Evolutionary conservation across 2,888 invertebrate genomes (phyloP), one percentile per base, ranked within the genome.

Genomic region (Agapostemon virescens): DNA sequence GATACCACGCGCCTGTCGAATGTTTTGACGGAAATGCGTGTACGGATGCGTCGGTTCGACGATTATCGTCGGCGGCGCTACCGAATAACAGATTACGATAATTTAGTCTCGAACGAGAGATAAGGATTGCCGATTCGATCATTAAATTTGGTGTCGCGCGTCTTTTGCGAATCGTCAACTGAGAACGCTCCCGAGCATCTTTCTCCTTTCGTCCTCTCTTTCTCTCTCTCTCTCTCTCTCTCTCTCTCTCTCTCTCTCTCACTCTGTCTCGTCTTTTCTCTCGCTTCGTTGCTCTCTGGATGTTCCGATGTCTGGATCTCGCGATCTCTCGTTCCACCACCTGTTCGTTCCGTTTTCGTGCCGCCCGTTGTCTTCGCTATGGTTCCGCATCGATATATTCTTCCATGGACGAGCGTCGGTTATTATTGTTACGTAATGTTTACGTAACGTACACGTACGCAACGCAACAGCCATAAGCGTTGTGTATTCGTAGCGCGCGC

Each of bases 371-470:
- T 38, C 49, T 45, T n/a, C 40, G 64, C 17, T 17, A 23, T 36
- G 17, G 40, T 30, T 81, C 86, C 72, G 79, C 75, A 85, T 84
- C 87, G 83, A 76, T 81, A 71, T 70, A 73, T 79, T 88, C 81
- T 77, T 81, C 79, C 85, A 84, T 78, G 83, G 82, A 85, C 88
- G 86, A 84, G 84, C 86, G 83, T 87, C 74, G 85, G 85, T 89
- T 90, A 91, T 92, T 90, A 89, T 90, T 90, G 87, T 91, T 91
- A 91, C 89, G 90, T 91, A 92, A 92, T 89, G 85, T 91, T 91
- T 90, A 90, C 90, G 91, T 91, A 91, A 91, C 85, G 70, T 75
- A 85, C 81, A 85, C 81, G 84, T 86, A 83, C 83, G 81, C 76
- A 77, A 74, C 76, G 63, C 82, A 69, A 77, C 67, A 74, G 68